phyloP scores from a whole-genome alignment of 2,888 invertebrate genomes.

The Stenurella melanura region DNA sequence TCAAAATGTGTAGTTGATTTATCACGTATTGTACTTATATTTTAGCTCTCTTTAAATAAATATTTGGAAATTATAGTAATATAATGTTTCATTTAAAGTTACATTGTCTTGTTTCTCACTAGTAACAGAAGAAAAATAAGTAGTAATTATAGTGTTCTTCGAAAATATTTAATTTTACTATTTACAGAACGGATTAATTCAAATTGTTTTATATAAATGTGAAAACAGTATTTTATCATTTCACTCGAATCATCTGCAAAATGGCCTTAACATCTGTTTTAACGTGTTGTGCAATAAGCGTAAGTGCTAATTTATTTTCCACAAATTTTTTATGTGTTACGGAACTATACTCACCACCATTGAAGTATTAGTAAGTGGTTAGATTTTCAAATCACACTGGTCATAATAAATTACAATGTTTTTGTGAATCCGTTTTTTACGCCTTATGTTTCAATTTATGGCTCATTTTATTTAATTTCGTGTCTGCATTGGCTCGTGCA shows the following conservation, averaged over 20 bases:
- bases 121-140: background rate
- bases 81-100: background rate
- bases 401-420: too few species aligned
- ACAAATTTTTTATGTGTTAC: too few species aligned
- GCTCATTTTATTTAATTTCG: too few species aligned
- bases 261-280: constrained; percentile 13
- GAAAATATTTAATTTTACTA: constrained; percentile 20
- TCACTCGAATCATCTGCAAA: background rate
- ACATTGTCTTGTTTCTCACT: background rate
- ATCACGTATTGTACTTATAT: background rate
- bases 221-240: background rate
- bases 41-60: background rate
- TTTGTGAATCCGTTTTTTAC: too few species aligned
- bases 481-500: too few species aligned
- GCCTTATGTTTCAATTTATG: too few species aligned
- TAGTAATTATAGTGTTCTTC: background rate
- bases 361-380: too few species aligned
- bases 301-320: background rate
- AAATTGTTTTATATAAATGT: constrained; percentile 20
- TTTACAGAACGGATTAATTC: constrained; percentile 18
- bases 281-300: constrained; percentile 11
- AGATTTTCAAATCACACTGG: too few species aligned
- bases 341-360: too few species aligned
- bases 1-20: background rate
- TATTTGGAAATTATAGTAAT: background rate